Base-by-base conservation (phyloP, 2,888 invertebrate genomes). In the Drosophila sordidapex region DNA sequence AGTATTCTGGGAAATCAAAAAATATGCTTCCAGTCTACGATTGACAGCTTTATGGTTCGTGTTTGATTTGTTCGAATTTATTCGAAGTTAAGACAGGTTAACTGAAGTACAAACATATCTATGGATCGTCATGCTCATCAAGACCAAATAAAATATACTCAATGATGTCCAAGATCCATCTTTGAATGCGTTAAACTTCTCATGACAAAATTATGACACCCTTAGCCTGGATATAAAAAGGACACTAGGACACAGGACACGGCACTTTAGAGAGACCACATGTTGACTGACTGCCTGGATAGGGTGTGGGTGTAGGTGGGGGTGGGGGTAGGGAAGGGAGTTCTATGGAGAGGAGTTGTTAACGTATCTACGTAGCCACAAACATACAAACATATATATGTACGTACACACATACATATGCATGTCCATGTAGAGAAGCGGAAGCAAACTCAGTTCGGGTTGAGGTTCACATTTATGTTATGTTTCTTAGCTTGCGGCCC, bases 191-290 rank as follows among this genome's bases (percentile, higher is more conserved):
- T 38, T 38, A 29, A 4, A 13, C 13, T 2, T n/a, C 13, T 8
- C 3, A 18, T 13, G 27, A 27, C n/a, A 54, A 36, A 27, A 54
- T 36, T 6, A 7, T 18, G 8, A n/a, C n/a, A 27, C 38, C 11
- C 38, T 29, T 38, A n/a, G 29, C 29, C 29, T 13, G 10, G 27
- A 13, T 35, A 84, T 84, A 25, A 83, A 76, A 70, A 66, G 63
- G 46, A 64, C 36, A 38, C 25, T 18, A 33, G 67, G 58, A 69
- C 56, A 60, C 56, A 35, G 67, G 58, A 70, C 56, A 58, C 56
- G 52, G 33, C 49, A 48, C 52, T 46, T 35, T 21, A 21, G 10
- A 29, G 57, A 31, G 43, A 43, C 40, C 57, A 57, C 51, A 33
- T 43, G 49, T 52, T 35, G 64, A 43, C 71, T 52, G 29, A 43